Base-by-base conservation (phyloP, 2,113 vertebrate genomes). In the Chamaea fasciata region DNA sequence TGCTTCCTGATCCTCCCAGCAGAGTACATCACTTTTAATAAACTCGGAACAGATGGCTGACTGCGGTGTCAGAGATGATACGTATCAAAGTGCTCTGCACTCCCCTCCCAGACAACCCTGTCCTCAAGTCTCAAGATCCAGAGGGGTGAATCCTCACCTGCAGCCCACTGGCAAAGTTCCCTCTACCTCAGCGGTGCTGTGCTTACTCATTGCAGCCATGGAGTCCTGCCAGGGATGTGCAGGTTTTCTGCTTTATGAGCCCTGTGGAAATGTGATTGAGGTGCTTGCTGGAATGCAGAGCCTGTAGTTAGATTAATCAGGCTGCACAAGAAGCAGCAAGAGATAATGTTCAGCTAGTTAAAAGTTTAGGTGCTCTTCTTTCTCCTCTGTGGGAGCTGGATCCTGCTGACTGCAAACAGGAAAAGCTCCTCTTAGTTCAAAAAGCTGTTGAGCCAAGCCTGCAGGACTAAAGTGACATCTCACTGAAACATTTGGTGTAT, bases 21-120 rank as follows among this genome's bases (percentile, higher is more conserved):
- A 92, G 95, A 96, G 92, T 88, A 96, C 82, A 92, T 92, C 82
- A 81, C 93, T 97, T 96, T 95, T 96, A 96, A 96, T 97, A 95
- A 96, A 96, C 85, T 94, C 64, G 1, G 92, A 97, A 85, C 96
- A 97, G 96, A 96, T 97, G 96, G 95, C 74, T 96, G 80, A 62
- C 83, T 83, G 79, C 4, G 0, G 69, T 91, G 83, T 90, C 37
- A 86, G 80, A 94, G 78, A 94, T 60, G 84, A 88, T 77, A 93
- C 6, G 27, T 84, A 87, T 92, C 63, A 78, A 91, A 84, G 79
- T 28, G 60, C 71, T 71, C 91, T 84, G n/a, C 4, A 7, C 39
- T 90, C 55, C 42, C 60, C 46, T 63, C 39, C 28, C 71, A 59
- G 60, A 65, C 64, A 84, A n/a, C 49, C 57, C 80, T 30, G 28